These are phyloP conservation scores for Shargacucullia verbasci DNA, from an alignment of 2,888 invertebrate species.

Conservation along the genomic window DNA sequence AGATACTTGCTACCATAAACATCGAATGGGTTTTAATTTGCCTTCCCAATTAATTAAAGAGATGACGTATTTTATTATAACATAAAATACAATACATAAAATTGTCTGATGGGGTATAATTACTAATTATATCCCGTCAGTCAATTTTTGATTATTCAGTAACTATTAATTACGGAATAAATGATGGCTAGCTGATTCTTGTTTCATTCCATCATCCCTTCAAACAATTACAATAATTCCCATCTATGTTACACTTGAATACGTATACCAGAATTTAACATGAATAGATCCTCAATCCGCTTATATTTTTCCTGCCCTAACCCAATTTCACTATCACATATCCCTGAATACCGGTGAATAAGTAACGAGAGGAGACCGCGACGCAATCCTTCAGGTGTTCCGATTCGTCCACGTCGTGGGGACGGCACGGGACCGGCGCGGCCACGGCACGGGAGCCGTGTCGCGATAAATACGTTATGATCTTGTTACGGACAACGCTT, in stretches of 20 bases:
- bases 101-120: too few relatives aligned
- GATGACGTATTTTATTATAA: too few relatives aligned
- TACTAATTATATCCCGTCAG: too few relatives aligned
- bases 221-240: too few relatives aligned
- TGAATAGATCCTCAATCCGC: conserved; percentile 2
- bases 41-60: too few relatives aligned
- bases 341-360: conserved; percentile 31
- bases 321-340: conserved; percentile 28
- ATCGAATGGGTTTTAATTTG: too few relatives aligned
- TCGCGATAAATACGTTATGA: conserved; percentile 52
- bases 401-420: conserved; percentile 18
- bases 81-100: too few relatives aligned
- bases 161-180: too few relatives aligned
- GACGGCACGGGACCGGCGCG: conserved; percentile 7
- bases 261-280: background rate
- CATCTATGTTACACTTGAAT: background rate
- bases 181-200: too few relatives aligned
- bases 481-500: conserved; percentile 43
- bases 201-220: too few relatives aligned
- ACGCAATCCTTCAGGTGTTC: conserved; percentile 32
- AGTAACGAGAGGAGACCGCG: conserved; percentile 32
- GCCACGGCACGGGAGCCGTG: conserved; percentile 13
- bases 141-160: too few relatives aligned
- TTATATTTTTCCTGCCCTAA: conserved; percentile 15
- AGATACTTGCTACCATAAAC: too few relatives aligned